Evolutionary conservation across 2,797 vertebrate species (phyloP), one percentile per base, ranked within the genome.

Genomic region (Craterocephalus amniculus): DNA sequence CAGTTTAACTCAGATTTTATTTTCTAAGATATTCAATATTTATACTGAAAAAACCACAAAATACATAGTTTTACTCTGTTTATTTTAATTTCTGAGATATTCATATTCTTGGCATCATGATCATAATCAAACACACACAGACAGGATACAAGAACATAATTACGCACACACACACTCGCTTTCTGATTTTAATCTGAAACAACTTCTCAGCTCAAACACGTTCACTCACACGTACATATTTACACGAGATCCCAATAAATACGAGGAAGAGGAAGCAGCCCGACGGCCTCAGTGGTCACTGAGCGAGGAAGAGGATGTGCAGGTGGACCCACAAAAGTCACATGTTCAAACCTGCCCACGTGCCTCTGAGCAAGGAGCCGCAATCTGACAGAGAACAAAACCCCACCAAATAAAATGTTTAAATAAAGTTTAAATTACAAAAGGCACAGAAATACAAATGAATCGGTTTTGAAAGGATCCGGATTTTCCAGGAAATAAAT

Each of bases 211-310:
- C 2, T 45, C 18, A 45, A 20, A 18, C 67, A 83, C 48, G 60
- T 32, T 56, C 27, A 82, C 4, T 72, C 22, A 75, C 54, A 78
- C 62, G 73, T 2, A 29, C 51, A 36, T 78, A 63, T 80, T 76
- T 73, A 86, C 74, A 81, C 43, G 40, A 69, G 49, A 35, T 76
- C n/a, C 22, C 70, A 73, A 63, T 76, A 84, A 87, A 86, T 63
- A 78, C 1, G 24, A 79, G 24, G 67, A 52, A 22, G 40, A 75
- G 56, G 12, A 56, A n/a, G 18, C 54, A 6, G 48, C 22, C 22
- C 9, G 18, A n/a, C 22, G 24, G 70, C 56, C 56, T 56, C 76
- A 79, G 70, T 65, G 73, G 52, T 3, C 2, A 52, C 7, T 35
- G 22, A 70, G 49, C 56, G 54, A 52, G 31, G 58, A 66, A 43